These are phyloP conservation scores for Zaprionus tsacasi DNA, from an alignment of 1,140 invertebrate genomes.

Conservation along the genomic window DNA sequence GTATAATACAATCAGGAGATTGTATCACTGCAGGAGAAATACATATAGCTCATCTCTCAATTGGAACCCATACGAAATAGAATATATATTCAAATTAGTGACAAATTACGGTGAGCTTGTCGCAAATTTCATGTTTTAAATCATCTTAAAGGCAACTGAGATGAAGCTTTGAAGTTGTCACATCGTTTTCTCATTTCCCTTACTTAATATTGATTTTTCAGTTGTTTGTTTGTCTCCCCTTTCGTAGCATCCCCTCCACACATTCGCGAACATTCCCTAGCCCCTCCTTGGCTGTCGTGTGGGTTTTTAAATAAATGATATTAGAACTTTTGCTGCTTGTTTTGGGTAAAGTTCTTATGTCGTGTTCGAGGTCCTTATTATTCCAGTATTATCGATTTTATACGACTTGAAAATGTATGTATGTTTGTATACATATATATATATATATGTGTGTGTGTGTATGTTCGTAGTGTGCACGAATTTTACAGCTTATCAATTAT, in stretches of 20 bases:
- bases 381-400: constrained; percentile 74
- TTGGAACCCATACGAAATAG: background rate
- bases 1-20: background rate
- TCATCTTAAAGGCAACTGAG: constrained; percentile 20
- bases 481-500: constrained; percentile 80
- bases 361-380: constrained; percentile 52
- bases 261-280: background rate
- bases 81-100: background rate
- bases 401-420: constrained; percentile 34
- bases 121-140: background rate
- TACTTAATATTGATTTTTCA: constrained; percentile 51
- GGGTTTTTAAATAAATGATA: constrained; percentile 74
- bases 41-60: background rate
- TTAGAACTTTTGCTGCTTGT: constrained; percentile 50
- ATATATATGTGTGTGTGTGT: constrained; percentile 41
- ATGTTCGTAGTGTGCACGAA: constrained; percentile 58
- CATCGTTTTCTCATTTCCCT: constrained; percentile 20
- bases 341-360: constrained; percentile 19
- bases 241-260: background rate
- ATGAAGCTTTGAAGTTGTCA: constrained; percentile 13
- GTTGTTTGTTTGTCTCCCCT: background rate
- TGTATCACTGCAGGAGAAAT: background rate
- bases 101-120: too few relatives aligned
- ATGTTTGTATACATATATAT: constrained; percentile 9
- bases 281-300: background rate